These are phyloP conservation scores for Brassicogethes aeneus DNA, from an alignment of 2,888 invertebrate species.

Conservation along the genomic window DNA sequence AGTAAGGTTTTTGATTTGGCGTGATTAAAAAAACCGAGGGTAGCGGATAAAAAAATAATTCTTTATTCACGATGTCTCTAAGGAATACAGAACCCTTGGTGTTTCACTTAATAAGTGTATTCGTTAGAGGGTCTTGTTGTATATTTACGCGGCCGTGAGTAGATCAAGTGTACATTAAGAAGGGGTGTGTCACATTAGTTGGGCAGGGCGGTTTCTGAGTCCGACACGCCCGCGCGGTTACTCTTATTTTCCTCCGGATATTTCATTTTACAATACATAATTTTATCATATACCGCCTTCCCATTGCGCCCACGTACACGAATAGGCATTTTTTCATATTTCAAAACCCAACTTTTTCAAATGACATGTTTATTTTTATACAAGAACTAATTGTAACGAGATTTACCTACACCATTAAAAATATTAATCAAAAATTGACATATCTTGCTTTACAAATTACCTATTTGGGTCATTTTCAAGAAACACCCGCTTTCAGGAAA, in stretches of 20 bases:
- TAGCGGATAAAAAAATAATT: slow-evolving; percentile 36
- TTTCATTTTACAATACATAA: slow-evolving; percentile 8
- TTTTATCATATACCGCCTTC: neutral
- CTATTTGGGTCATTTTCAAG: too few species aligned
- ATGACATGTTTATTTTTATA: too few species aligned
- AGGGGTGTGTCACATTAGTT: slow-evolving; percentile 36
- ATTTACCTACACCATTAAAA: too few species aligned
- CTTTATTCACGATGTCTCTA: slow-evolving; percentile 33
- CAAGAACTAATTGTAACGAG: too few species aligned
- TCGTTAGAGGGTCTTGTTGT: slow-evolving; percentile 24
- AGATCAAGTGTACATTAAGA: slow-evolving; percentile 39
- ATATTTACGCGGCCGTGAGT: slow-evolving; percentile 27
- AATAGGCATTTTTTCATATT: too few species aligned
- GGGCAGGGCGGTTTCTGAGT: slow-evolving; percentile 28
- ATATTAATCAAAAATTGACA: too few species aligned
- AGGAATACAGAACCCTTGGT: slow-evolving; percentile 27
- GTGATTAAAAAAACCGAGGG: slow-evolving; percentile 39
- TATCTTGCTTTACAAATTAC: too few species aligned
- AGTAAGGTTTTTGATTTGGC: slow-evolving; percentile 38
- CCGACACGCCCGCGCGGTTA: slow-evolving; percentile 29
- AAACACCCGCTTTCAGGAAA: too few species aligned
- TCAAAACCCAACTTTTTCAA: too few species aligned
- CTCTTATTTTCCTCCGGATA: slow-evolving; percentile 18
- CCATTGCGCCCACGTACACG: too few species aligned
- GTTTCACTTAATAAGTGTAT: slow-evolving; percentile 36